Base-by-base conservation (phyloP, 2,888 invertebrate genomes). In the Bombyx huttoni region DNA sequence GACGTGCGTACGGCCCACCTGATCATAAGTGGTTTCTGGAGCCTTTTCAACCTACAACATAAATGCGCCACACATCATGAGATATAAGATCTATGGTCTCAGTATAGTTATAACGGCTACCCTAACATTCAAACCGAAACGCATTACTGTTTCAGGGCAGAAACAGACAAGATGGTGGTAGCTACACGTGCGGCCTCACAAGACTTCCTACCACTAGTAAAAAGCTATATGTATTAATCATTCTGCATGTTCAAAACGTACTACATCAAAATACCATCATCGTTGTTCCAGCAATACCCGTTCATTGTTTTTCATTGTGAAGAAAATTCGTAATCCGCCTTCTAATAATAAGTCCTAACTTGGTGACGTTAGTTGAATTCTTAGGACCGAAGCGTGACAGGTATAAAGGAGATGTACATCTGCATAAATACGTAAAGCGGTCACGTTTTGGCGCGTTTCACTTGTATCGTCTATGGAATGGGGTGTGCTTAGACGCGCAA, bases 361-460 rank as follows among this genome's bases (percentile, higher is more conserved):
- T 58, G 59, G 62, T 63, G 60, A 73, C 77, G 74, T 72, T 75
- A 75, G 75, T 75, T 70, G 79, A 81, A 82, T 81, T 80, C 77
- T 78, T 78, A 72, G 62, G 60, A 62, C 46, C 46, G 64, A 58
- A 59, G 58, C 56, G 55, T 56, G 58, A 54, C 53, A 54, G 64
- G 56, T 56, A 59, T 55, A 61, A 52, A 54, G 57, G 59, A 60
- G 59, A 58, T 57, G 56, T 62, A 73, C 75, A 85, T 86, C 79
- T 84, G 85, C 85, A 85, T 86, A 84, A 83, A 82, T 81, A 81
- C 71, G 78, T 74, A 79, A 82, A 78, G 74, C 78, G 77, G 83
- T 82, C 86, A 86, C 83, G 85, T 84, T 65, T 70, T 64, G 66
- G 63, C 59, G 73, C 72, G 75, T 76, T 81, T 79, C 75, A 79